Percentiles rank a stretch among this genome's conserved stretches.
Conservation (phyloP, 2,113 vertebrate genomes). For the Trachemys scripta region DNA sequence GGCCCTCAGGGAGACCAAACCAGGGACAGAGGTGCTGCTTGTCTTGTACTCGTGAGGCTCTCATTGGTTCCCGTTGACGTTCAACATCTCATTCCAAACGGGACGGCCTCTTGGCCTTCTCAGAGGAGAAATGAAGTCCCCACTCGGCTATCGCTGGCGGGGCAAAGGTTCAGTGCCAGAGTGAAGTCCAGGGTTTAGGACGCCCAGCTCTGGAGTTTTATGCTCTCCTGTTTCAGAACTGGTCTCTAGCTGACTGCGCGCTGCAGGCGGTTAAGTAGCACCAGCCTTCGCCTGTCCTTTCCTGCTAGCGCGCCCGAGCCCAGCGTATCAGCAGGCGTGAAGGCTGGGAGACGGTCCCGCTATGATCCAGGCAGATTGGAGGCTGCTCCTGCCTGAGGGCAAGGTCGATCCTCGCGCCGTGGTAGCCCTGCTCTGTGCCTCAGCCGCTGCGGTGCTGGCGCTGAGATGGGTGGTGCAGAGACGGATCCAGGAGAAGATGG, state of each 20-base stretch:
- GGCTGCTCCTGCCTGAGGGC: constrained; percentile 1
- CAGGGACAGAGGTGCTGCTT: background rate
- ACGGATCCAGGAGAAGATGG: constrained; percentile 52
- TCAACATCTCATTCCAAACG: background rate
- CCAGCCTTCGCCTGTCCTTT: background rate
- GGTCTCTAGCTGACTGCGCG: background rate
- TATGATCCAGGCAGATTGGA: constrained; percentile 16
- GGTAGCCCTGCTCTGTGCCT: constrained; percentile 25
- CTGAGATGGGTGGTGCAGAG: constrained; percentile 28
- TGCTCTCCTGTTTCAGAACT: background rate
- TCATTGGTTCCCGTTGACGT: background rate
- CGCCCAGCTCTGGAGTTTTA: background rate
- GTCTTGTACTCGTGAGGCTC: background rate
- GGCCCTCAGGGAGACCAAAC: background rate
- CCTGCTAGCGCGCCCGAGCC: background rate
- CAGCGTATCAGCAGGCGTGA: background rate
- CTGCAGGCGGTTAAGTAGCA: rapidly evolving
- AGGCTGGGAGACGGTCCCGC: background rate
- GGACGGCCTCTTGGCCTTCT: background rate
- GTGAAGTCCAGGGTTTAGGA: background rate
- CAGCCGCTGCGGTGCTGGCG: background rate
- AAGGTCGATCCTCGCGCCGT: background rate
- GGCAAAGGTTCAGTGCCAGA: background rate
- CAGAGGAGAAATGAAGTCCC: background rate
- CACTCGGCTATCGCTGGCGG: background rate